Evolutionary conservation across 2,888 invertebrate species (phyloP), one percentile per base, ranked within the genome.

Genomic region (Atherix ibis): DNA sequence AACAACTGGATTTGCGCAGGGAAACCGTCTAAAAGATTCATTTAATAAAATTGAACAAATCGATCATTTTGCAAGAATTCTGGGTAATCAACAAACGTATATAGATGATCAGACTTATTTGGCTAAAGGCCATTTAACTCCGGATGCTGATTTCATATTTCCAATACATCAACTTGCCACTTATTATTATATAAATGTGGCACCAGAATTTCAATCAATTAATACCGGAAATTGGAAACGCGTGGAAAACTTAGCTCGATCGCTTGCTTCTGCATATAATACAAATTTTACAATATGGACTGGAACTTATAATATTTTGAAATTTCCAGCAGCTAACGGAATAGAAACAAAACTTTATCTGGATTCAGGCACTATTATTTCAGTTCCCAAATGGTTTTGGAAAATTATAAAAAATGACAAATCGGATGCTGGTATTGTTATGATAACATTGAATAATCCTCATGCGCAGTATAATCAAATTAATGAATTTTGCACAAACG

Each of bases 381-480:
- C 61, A 16, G 62, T 64, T 1, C 66, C 66, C 1, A 53, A 62
- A 46, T 63, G 52, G 48, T 52, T 59, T 32, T 67, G 62, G 60
- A 67, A 67, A 48, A 48, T 68, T 16, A 50, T 67, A 3, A 54
- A 61, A 41, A 54, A 62, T 38, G 49, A 49, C n/a, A 35, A 44
- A 9, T 48, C 48, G 3, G 47, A 56, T 28, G 44, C 53, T 28
- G 67, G 56, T 9, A 59, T 67, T n/a, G 66, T 59, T n/a, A 53
- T 69, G 35, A 52, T 69, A 2, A 52, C 58, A n/a, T 43, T 64
- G 10, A 69, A 70, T 46, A 65, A 68, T 54, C 68, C 68, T 2
- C 48, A 40, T 33, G 43, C 40, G 2, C 8, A 14, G 2, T 32
- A 33, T 30, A 34, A 32, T 5, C 33, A 41, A 6, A 35, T 43